These are phyloP conservation scores for Falcunculus frontatus DNA, from an alignment of 2,113 vertebrate genomes.

Conservation along the genomic window DNA sequence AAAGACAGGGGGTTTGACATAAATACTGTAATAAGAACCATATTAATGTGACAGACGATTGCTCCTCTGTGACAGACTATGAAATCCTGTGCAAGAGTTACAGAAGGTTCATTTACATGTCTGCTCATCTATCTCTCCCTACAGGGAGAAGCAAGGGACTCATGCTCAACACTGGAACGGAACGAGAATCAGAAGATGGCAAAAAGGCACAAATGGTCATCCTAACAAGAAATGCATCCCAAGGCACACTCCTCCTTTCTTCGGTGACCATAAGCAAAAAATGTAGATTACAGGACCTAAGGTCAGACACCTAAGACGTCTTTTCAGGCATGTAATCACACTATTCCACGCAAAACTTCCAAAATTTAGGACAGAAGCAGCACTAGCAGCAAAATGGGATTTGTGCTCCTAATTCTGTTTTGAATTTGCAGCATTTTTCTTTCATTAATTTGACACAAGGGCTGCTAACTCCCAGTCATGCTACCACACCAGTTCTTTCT, in stretches of 20 bases:
- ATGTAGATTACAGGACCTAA: background rate
- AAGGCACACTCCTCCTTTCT: background rate
- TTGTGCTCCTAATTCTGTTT: background rate
- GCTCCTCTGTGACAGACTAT: slow-evolving; percentile 59
- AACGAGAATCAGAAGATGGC: background rate
- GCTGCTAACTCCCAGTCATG: background rate
- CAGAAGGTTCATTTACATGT: slow-evolving; percentile 34
- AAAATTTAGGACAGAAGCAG: background rate
- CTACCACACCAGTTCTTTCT: background rate
- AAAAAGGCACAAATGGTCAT: background rate
- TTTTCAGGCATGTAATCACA: background rate
- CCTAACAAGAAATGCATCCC: background rate
- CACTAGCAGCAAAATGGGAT: background rate
- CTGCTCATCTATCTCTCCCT: background rate
- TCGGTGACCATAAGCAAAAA: background rate
- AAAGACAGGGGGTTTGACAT: slow-evolving; percentile 51
- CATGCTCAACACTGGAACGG: background rate
- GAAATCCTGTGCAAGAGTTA: slow-evolving; percentile 44
- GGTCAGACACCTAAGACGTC: background rate
- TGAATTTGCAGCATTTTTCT: background rate
- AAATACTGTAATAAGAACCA: slow-evolving; percentile 58
- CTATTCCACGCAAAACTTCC: background rate
- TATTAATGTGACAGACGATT: slow-evolving; percentile 59
- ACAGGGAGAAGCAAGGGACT: background rate
- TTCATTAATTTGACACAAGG: background rate